Conservation (phyloP, 2,797 vertebrate genomes). For the Acomys russatus region DNA sequence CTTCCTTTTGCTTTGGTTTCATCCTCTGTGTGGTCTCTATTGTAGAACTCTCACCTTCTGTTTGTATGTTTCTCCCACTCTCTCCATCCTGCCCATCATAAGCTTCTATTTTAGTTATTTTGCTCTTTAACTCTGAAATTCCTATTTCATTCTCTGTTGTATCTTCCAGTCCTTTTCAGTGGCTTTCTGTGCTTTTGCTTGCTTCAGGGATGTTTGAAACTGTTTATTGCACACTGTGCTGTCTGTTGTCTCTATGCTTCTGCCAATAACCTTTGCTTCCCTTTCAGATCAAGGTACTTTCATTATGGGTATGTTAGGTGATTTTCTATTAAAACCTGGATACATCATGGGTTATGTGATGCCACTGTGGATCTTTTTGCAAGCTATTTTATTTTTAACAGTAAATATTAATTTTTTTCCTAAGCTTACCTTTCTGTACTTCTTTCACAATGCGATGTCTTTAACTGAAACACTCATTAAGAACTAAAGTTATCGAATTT, state of each 20-base stretch:
- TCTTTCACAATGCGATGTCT: constrained; percentile 1
- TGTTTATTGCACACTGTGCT: neutral
- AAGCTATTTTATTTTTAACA: constrained; percentile 8
- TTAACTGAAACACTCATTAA: constrained; percentile 40
- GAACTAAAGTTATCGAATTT: constrained; percentile 11
- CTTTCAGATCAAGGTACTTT: neutral
- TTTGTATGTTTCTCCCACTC: neutral
- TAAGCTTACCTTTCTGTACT: neutral
- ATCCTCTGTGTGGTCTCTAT: neutral
- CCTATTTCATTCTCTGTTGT: neutral
- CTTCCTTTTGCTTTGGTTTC: neutral
- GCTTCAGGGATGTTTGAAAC: neutral
- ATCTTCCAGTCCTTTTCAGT: neutral
- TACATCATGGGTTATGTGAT: neutral
- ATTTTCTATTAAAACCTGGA: neutral
- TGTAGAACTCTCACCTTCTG: neutral
- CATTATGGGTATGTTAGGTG: neutral
- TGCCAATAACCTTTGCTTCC: neutral
- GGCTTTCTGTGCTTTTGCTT: neutral
- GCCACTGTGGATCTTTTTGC: neutral
- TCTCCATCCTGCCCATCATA: neutral
- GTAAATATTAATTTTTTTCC: constrained; percentile 10
- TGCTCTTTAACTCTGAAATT: constrained; percentile 29
- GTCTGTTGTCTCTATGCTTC: neutral
- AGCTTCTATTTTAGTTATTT: neutral